These are phyloP conservation scores for Arctopsyche grandis DNA, from an alignment of 1,140 invertebrate genomes.

Conservation along the genomic window DNA sequence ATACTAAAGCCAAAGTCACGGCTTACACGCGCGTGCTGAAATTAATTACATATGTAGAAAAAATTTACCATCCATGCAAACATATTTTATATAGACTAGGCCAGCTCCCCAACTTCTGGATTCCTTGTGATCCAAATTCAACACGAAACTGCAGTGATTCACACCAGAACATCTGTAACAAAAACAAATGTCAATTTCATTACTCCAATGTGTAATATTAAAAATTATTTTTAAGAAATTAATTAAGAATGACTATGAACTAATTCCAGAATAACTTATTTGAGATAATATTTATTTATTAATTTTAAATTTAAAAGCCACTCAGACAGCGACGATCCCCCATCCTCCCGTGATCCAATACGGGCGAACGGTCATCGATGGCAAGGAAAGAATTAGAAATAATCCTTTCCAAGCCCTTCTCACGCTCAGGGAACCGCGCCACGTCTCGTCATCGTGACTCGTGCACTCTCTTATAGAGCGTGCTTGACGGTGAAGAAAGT, in stretches of 20 bases:
- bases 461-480: constrained; percentile 48
- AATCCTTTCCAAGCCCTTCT: constrained; percentile 7
- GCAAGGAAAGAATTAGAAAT: not conserved
- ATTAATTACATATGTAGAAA: not conserved
- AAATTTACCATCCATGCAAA: constrained; percentile 68
- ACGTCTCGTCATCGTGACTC: constrained; percentile 48
- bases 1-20: no score
- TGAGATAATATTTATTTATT: not conserved
- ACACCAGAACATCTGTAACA: constrained; percentile 70
- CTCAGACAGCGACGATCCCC: constrained; percentile 44
- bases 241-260: no score
- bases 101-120: constrained; percentile 65
- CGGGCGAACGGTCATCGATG: constrained; percentile 45
- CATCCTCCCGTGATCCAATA: constrained; percentile 4
- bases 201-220: not conserved
- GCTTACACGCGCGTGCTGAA: not conserved
- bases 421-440: constrained; percentile 36
- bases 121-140: constrained; percentile 65
- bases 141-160: constrained; percentile 70
- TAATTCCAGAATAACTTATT: constrained; percentile 44
- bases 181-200: not conserved
- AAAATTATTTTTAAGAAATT: not conserved
- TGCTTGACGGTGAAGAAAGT: constrained; percentile 50
- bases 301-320: not conserved
- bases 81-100: constrained; percentile 68